Conservation (phyloP, 1,140 invertebrate genomes). For the Drosophila ironensis region DNA sequence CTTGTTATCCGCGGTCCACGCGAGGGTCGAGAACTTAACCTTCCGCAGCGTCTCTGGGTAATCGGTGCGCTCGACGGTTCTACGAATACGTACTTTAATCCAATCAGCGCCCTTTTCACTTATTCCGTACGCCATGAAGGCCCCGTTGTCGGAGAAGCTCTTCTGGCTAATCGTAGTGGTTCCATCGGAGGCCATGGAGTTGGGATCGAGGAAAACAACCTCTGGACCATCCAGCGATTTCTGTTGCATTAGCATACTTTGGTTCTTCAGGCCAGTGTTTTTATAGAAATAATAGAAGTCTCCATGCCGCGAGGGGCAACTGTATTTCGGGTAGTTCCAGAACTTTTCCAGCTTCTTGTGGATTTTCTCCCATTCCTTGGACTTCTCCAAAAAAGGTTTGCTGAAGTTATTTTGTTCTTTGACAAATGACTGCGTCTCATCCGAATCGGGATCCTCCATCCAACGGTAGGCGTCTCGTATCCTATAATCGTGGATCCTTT, state of each 20-base stretch:
- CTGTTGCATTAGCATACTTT: slow-evolving; percentile 97
- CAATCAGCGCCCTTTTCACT: slow-evolving; percentile 97
- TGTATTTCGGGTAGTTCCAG: slow-evolving; percentile 98
- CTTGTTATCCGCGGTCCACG: slow-evolving; percentile 97
- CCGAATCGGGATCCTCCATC: slow-evolving; percentile 96
- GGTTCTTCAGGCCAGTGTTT: slow-evolving; percentile 97
- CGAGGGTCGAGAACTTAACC: slow-evolving; percentile 94
- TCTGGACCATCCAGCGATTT: slow-evolving; percentile 90
- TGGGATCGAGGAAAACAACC: slow-evolving; percentile 96
- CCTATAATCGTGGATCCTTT: slow-evolving; percentile 91
- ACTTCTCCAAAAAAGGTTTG: slow-evolving; percentile 91
- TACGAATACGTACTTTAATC: slow-evolving; percentile 93
- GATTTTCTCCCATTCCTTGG: slow-evolving; percentile 88
- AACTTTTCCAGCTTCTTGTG: slow-evolving; percentile 91
- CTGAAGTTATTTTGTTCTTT: slow-evolving; percentile 96
- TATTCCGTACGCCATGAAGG: slow-evolving; percentile 94
- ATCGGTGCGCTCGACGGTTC: slow-evolving; percentile 91
- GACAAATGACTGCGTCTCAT: slow-evolving; percentile 96
- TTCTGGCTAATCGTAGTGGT: slow-evolving; percentile 92
- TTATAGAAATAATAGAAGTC: slow-evolving; percentile 95
- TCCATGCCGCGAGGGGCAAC: slow-evolving; percentile 91
- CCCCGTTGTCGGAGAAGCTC: slow-evolving; percentile 95
- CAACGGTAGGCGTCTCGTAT: slow-evolving; percentile 96
- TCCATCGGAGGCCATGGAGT: slow-evolving; percentile 95
- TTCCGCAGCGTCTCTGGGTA: slow-evolving; percentile 94